Evolutionary conservation across 2,113 vertebrate species (phyloP).

Genomic region (Mesitornis unicolor): DNA sequence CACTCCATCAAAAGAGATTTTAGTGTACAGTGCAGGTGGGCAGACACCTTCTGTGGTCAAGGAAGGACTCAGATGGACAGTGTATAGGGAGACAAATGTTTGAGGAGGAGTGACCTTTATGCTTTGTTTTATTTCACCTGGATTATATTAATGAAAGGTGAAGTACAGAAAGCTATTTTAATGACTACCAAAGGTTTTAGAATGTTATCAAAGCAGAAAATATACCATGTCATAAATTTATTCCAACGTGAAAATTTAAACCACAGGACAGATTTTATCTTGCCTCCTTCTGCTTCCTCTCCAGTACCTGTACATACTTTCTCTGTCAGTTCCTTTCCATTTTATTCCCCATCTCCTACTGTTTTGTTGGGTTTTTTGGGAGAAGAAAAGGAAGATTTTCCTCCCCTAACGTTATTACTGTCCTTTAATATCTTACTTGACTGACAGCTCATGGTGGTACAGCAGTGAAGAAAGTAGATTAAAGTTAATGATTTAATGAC

Average conservation of each 20-base stretch:
- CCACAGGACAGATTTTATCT: not conserved
- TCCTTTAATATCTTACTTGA: not conserved
- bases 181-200: not conserved
- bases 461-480: not conserved
- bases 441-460: not conserved
- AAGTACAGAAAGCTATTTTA: not conserved
- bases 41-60: not conserved
- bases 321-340: not conserved
- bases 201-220: not conserved
- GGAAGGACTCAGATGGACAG: rapidly evolving
- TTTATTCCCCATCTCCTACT: not conserved
- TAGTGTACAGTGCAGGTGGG: not conserved
- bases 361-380: not conserved
- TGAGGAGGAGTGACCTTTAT: not conserved
- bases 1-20: not conserved
- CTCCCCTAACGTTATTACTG: not conserved
- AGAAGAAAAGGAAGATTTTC: not conserved
- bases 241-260: not conserved
- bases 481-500: not conserved
- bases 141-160: not conserved
- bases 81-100: not conserved
- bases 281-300: not conserved
- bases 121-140: not conserved
- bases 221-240: not conserved
- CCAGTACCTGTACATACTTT: not conserved